Base-by-base conservation (phyloP, 2,888 invertebrate species). In the Aproaerema taeniolella region DNA sequence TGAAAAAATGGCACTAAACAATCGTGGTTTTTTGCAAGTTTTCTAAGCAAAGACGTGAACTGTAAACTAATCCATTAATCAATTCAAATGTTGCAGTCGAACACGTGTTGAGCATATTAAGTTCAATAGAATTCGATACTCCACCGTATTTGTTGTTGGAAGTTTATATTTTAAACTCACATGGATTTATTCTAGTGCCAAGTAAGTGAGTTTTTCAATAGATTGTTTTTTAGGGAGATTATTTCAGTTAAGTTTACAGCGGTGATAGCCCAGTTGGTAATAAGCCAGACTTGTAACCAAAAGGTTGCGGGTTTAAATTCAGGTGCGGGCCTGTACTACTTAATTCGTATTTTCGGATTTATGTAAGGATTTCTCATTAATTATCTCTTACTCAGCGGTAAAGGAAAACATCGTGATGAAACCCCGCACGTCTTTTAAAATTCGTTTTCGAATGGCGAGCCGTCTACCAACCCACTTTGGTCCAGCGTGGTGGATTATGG, bases 81-180 rank as follows among this genome's bases (percentile, higher is more conserved):
- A 20, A 20, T 20, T 20, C 8, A 20, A 20, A 20, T 24, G 37
- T 65, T 66, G 1, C 63, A 90, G 90, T 86, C 41, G 92, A 92
- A 53, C 91, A 92, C 54, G 31, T 77, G 1, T 59, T 90, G 38
- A 89, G 89, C 40, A 76, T 90, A 46, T 41, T 88, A 2, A 77
- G 89, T 0, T 70, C 79, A 11, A 68, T 89, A n/a, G 74, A 72
- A 5, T 46, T 71, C 1, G 59, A 75, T 13, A 68, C 66, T 43
- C 58, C 68, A 2, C 42, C 52, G 2, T 50, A 59, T 1, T 14
- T 58, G 2, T 59, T 74, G 29, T 30, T 77, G 7, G 58, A 61
- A 34, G 55, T 48, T n/a, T 79, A 76, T 37, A 61, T 61, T 4
- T 43, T 77, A 2, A 53, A 51, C 17, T 75, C 79, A 0, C 74